phyloP scores from a whole-genome alignment of 2,797 vertebrate species.

The Gastrophryne carolinensis region DNA sequence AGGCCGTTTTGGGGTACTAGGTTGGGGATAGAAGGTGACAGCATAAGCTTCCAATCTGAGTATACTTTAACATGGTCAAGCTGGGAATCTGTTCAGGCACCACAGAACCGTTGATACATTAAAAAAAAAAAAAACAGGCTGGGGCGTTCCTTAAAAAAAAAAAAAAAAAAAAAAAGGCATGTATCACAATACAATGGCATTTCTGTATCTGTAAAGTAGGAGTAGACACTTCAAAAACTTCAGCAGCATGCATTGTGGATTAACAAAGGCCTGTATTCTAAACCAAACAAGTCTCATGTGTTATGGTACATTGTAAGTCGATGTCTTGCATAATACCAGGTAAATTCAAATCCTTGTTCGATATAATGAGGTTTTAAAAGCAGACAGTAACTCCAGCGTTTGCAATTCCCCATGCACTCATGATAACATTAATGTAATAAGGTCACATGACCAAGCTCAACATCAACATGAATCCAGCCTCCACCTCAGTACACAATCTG shows the following conservation, averaged over 20 bases:
- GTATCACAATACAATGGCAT: too few relatives aligned
- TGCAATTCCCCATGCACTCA: conserved; percentile 35
- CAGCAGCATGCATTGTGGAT: background rate
- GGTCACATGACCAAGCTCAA: background rate
- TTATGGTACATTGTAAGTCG: conserved; percentile 14
- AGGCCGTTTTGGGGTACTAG: too few relatives aligned
- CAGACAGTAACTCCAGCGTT: conserved; percentile 14
- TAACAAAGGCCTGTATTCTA: background rate
- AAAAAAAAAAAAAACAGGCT: too few relatives aligned
- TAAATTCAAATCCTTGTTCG: conserved; percentile 34
- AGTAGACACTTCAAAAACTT: conserved; percentile 11
- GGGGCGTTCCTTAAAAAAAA: too few relatives aligned
- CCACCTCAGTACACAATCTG: background rate
- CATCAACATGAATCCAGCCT: conserved; percentile 7
- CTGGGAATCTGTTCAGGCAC: too few relatives aligned
- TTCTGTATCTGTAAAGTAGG: too few relatives aligned
- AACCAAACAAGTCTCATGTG: conserved; percentile 37
- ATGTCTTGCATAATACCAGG: conserved; percentile 25
- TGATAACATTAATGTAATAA: conserved; percentile 25
- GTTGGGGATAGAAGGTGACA: too few relatives aligned
- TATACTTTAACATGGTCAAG: too few relatives aligned
- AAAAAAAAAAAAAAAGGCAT: too few relatives aligned
- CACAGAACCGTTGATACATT: too few relatives aligned
- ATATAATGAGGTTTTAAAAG: conserved; percentile 44
- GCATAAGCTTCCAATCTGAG: too few relatives aligned